Evolutionary conservation across 1,140 invertebrate genomes (phyloP).

Genomic region (Pteromalus puparum): DNA sequence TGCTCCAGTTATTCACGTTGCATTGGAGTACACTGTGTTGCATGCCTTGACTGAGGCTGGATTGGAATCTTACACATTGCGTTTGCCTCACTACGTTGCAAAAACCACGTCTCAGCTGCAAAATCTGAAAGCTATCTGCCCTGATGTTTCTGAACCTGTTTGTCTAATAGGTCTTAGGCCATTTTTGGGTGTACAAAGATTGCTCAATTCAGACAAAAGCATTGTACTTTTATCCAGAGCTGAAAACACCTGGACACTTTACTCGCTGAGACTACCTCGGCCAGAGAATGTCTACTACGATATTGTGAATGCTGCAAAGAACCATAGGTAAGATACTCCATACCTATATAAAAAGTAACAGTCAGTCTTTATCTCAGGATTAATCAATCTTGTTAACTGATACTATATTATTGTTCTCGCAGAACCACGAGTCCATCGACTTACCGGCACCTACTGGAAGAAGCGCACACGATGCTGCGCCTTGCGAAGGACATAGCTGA

Average conservation of each 20-base stretch:
- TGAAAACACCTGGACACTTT: slow-evolving; percentile 82
- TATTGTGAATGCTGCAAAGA: slow-evolving; percentile 80
- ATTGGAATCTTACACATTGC: slow-evolving; percentile 86
- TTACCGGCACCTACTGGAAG: slow-evolving; percentile 81
- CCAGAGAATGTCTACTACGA: slow-evolving; percentile 80
- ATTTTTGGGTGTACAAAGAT: slow-evolving; percentile 82
- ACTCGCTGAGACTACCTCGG: slow-evolving; percentile 79
- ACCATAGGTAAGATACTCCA: slow-evolving; percentile 73
- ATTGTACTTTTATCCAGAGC: slow-evolving; percentile 81
- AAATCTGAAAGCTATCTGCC: slow-evolving; percentile 71
- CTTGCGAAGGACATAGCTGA: slow-evolving; percentile 68
- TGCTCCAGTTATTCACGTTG: slow-evolving; percentile 80
- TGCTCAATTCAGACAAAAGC: slow-evolving; percentile 79
- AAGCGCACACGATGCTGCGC: slow-evolving; percentile 80
- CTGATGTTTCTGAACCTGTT: slow-evolving; percentile 80
- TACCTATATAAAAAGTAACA: background rate
- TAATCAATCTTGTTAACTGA: background rate
- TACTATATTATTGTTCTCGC: background rate
- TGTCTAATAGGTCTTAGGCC: slow-evolving; percentile 84
- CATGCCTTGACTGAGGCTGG: slow-evolving; percentile 87
- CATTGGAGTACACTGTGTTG: slow-evolving; percentile 81
- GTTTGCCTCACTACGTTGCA: slow-evolving; percentile 78
- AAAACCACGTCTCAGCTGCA: slow-evolving; percentile 65
- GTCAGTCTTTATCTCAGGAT: background rate
- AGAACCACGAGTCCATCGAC: slow-evolving; percentile 75